Base-by-base conservation (phyloP, 1,140 invertebrate species). In the Amyelois transitella region DNA sequence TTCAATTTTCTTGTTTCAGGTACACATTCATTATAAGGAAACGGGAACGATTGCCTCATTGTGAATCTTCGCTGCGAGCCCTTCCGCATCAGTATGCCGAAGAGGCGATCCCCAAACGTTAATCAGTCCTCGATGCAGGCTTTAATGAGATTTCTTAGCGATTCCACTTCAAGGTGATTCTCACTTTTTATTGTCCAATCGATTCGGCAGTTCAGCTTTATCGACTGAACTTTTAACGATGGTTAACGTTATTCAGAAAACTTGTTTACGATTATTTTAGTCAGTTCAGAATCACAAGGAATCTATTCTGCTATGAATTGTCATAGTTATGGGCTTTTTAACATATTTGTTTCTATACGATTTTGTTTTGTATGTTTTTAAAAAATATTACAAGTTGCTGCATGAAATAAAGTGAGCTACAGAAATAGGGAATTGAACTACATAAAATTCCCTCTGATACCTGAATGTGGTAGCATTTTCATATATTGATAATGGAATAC, bases 111-210 rank as follows among this genome's bases (percentile, higher is more conserved):
- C 21, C 44, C 44, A 24, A 56, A 58, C 60, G 52, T 60, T 63
- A 63, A 67, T 67, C 64, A 63, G 58, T 49, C 57, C 43, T 54
- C 54, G 55, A 55, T 67, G 55, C 58, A 60, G 43, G 61, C 53
- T 60, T 63, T 67, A 60, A 67, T 63, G 64, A 67, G 64, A 67
- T 67, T 67, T 67, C 64, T 67, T 57, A 44, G 58, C 49, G 48
- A 58, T 60, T 63, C 43, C 60, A 67, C 44, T 63, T 55, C 43
- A 58, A 63, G 55, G 60, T 48, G 10, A 19, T 52, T 54, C 51
- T 10, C n/a, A 6, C 43, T 18, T 51, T 59, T 62, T 63, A 56
- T 58, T 58, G 60, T 56, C 38, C 20, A 53, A 52, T 56, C 50
- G 7, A 18, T 53, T 53, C 43, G 43, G 32, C 32, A 48, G 19